phyloP scores from a whole-genome alignment of 2,888 invertebrate species.

The Melieria picta region DNA sequence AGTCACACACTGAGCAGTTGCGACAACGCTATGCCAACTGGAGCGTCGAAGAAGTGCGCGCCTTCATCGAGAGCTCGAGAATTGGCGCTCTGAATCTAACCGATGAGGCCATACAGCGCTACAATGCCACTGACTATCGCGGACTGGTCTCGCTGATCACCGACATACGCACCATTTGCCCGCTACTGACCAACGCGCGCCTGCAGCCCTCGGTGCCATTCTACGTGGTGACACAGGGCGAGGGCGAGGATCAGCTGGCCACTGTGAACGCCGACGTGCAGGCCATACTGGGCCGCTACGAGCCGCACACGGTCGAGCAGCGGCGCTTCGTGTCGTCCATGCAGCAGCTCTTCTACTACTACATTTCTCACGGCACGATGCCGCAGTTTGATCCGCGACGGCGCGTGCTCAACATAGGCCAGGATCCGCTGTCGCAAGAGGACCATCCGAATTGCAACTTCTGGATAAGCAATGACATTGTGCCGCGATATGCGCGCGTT shows the following conservation, averaged over 20 bases:
- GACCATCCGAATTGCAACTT: constrained; percentile 80
- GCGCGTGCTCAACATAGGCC: constrained; percentile 75
- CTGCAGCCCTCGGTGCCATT: constrained; percentile 74
- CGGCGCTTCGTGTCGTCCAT: constrained; percentile 80
- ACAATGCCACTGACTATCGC: constrained; percentile 75
- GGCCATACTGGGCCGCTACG: constrained; percentile 82
- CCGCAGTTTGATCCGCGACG: constrained; percentile 70
- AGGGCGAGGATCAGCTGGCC: constrained; percentile 67
- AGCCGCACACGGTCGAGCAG: constrained; percentile 78
- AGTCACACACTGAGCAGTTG: constrained; percentile 73
- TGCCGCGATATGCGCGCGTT: constrained; percentile 78
- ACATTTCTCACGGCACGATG: constrained; percentile 80
- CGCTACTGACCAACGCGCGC: constrained; percentile 75
- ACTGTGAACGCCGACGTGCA: constrained; percentile 76
- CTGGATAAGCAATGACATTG: constrained; percentile 80
- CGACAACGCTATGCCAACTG: constrained; percentile 73
- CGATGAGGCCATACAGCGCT: constrained; percentile 72
- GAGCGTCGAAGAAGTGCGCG: constrained; percentile 74
- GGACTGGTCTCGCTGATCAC: constrained; percentile 80
- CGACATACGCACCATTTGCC: constrained; percentile 82
- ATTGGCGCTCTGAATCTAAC: constrained; percentile 74
- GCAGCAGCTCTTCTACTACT: constrained; percentile 85
- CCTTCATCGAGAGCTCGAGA: constrained; percentile 69
- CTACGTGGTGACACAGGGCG: constrained; percentile 77
- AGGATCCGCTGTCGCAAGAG: constrained; percentile 74